A percentile compares a stretch with the other conserved stretches of the same genome.
Conservation (phyloP, 2,113 vertebrate genomes). For the Periophthalmus modestus region DNA sequence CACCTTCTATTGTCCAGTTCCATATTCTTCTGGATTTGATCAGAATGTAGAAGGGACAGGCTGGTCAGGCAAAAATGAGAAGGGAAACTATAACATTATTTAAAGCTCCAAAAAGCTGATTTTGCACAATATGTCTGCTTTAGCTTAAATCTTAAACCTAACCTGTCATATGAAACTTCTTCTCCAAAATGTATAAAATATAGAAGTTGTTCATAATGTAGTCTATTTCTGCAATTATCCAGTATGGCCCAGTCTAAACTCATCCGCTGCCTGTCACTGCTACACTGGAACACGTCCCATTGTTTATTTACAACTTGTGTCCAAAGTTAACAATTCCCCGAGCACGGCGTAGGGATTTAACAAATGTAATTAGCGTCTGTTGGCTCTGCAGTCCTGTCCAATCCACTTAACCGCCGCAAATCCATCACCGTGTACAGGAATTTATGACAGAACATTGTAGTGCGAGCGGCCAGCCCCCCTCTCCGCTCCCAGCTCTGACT, state of each 20-base stretch:
- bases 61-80: too few species aligned
- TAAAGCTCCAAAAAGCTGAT: too few species aligned
- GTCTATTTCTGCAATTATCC: neutral
- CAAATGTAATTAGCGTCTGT: constrained; percentile 12
- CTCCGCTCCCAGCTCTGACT: neutral
- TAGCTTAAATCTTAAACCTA: too few species aligned
- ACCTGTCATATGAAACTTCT: too few species aligned
- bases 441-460: neutral
- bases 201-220: neutral
- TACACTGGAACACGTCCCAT: neutral
- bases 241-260: neutral
- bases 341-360: neutral
- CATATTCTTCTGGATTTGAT: too few species aligned
- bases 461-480: neutral
- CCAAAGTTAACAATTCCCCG: constrained; percentile 10
- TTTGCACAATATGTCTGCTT: too few species aligned
- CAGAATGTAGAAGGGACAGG: too few species aligned
- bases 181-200: too few species aligned
- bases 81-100: too few species aligned
- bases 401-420: constrained; percentile 9
- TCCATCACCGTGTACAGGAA: constrained; percentile 11
- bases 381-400: constrained; percentile 9
- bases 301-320: constrained; percentile 10
- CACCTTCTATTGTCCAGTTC: too few species aligned
- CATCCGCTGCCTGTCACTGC: neutral